Base-by-base conservation (phyloP, 1,140 invertebrate species). In the Microplitis demolitor region DNA sequence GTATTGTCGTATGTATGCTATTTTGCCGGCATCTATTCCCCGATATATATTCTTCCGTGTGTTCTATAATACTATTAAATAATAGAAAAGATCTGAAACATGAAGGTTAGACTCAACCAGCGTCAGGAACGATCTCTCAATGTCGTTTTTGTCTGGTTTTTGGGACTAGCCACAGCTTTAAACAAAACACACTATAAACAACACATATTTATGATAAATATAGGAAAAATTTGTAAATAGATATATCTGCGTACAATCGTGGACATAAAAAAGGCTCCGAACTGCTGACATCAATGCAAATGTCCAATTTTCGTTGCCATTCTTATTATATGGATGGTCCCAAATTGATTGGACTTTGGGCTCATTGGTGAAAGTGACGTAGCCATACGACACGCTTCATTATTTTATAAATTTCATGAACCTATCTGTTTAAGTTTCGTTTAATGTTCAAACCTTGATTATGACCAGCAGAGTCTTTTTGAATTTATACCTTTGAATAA, bases 271-370 rank as follows among this genome's bases (percentile, higher is more conserved):
- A 51, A 72, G 75, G 72, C 75, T 70, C 58, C 34, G 56, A 67
- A 74, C 69, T 71, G 75, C 75, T 76, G 53, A 76, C 75, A 76
- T 76, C 75, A 76, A 76, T 76, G 75, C 75, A 76, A 76, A 74
- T 76, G 75, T 76, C 75, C 75, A 76, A 76, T 74, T 76, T 76
- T 76, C 75, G 72, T 76, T 74, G 74, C 69, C 72, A 71, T 72
- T 75, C 71, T 62, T 54, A 11, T 66, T 4, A 51, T 62, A 14
- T 14, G 56, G 71, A 76, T 76, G 74, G 71, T 73, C 62, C 66
- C 68, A 68, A 76, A 64, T 76, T 61, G 74, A 68, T 76, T 76
- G 74, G 74, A 76, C 74, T 76, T 76, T 76, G 74, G 74, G 64
- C 71, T 76, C 74, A 76, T 76, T 76, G 74, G 74, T 76, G 74